Conservation (phyloP, 2,888 invertebrate genomes). For the Tortricodes alternella region DNA sequence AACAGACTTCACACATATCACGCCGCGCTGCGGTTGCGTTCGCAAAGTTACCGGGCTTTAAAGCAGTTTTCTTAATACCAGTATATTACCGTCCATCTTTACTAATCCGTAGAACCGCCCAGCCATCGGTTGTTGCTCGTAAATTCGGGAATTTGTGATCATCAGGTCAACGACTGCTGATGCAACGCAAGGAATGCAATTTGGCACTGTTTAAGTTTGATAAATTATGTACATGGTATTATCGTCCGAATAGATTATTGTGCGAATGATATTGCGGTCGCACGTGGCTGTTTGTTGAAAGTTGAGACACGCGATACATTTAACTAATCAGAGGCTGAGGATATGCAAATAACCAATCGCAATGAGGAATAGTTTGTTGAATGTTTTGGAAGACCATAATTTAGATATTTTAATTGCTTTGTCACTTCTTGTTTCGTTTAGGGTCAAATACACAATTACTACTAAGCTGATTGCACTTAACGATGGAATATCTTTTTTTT, state of each 20-base stretch:
- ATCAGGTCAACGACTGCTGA: constrained; percentile 34
- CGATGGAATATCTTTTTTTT: too few species aligned
- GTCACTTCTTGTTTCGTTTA: too few species aligned
- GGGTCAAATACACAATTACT: too few species aligned
- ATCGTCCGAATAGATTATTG: not conserved
- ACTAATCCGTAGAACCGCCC: constrained; percentile 13
- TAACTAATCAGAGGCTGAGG: not conserved
- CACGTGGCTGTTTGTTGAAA: not conserved
- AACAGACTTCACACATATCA: too few species aligned
- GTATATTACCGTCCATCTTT: not conserved
- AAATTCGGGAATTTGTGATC: constrained; percentile 18
- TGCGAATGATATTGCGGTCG: not conserved
- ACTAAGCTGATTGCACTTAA: too few species aligned
- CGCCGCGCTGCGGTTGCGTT: too few species aligned
- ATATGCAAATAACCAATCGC: too few species aligned
- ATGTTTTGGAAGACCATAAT: too few species aligned
- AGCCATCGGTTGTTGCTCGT: constrained; percentile 7
- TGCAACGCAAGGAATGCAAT: constrained; percentile 9
- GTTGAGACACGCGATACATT: not conserved
- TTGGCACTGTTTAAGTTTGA: constrained; percentile 16
- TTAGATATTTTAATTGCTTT: too few species aligned
- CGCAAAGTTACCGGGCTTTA: too few species aligned
- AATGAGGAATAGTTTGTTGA: too few species aligned
- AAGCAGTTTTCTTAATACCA: not conserved
- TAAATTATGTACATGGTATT: constrained; percentile 13